Evolutionary conservation across 2,113 vertebrate genomes (phyloP).

Genomic region (Tyto alba): DNA sequence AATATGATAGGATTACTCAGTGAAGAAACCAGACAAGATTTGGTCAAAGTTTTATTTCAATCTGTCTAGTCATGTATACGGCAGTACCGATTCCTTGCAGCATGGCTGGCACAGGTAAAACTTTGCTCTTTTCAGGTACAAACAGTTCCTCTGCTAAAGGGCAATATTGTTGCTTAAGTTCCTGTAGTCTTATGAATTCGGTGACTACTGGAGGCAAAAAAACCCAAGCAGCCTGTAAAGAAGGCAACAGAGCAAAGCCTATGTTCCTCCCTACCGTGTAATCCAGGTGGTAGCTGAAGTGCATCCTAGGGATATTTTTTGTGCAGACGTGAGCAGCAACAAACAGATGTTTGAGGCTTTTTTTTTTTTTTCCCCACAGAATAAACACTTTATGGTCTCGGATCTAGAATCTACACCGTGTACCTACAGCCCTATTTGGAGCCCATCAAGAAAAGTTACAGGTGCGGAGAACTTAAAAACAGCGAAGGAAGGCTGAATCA

Average conservation of each 20-base stretch:
- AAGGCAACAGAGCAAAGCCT: neutral
- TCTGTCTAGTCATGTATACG: neutral
- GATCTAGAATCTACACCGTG: neutral
- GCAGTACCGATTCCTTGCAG: neutral
- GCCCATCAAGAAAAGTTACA: neutral
- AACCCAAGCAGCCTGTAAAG: too few species aligned
- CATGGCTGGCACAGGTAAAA: neutral
- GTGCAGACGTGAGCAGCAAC: neutral
- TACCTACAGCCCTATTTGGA: neutral
- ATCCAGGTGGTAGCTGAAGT: neutral
- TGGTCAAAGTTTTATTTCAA: neutral
- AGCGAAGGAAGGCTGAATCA: neutral
- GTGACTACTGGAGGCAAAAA: neutral
- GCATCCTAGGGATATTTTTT: neutral
- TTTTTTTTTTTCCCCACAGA: rapidly evolving
- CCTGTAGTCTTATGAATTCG: neutral
- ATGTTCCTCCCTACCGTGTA: rapidly evolving
- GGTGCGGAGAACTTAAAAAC: neutral
- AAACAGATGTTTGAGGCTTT: rapidly evolving
- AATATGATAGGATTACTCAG: neutral
- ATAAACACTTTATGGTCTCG: rapidly evolving
- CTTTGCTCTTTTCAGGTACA: neutral
- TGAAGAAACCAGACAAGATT: neutral
- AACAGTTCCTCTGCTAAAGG: neutral
- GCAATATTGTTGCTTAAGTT: neutral